Evolutionary conservation across 2,113 vertebrate species (phyloP).

Genomic region (Panthera uncia): DNA sequence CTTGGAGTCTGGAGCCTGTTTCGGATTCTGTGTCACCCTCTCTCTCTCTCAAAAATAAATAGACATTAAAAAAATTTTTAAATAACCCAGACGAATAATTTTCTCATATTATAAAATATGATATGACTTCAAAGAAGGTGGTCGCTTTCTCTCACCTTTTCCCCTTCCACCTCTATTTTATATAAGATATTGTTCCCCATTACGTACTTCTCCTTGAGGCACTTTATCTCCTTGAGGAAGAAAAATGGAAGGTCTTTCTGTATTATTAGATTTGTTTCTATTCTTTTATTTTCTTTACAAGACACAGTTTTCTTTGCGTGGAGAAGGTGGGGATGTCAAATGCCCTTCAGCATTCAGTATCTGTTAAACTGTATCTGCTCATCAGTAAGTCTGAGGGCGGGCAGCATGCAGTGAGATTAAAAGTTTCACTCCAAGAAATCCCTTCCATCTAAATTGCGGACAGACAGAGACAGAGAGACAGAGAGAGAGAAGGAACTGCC

Average conservation of each 20-base stretch:
- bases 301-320: not conserved
- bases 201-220: not conserved
- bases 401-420: not conserved
- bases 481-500: not conserved
- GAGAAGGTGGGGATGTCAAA: not conserved
- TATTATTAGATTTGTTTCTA: not conserved
- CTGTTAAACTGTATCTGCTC: not conserved
- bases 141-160: not conserved
- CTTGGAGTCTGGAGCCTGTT: too few relatives aligned
- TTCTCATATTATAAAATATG: not conserved
- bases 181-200: not conserved
- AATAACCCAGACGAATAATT: slow-evolving; percentile 40
- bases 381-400: not conserved
- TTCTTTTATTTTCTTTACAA: not conserved
- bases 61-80: too few relatives aligned
- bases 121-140: slow-evolving; percentile 58
- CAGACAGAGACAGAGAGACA: not conserved
- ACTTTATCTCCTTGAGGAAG: not conserved
- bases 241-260: not conserved
- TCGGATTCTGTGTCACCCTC: too few relatives aligned
- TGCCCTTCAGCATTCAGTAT: not conserved
- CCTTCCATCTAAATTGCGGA: not conserved
- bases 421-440: slow-evolving; percentile 22
- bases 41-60: too few relatives aligned
- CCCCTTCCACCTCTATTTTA: not conserved